Evolutionary conservation across 2,113 vertebrate genomes (phyloP).

Genomic region (Eclectus roratus): DNA sequence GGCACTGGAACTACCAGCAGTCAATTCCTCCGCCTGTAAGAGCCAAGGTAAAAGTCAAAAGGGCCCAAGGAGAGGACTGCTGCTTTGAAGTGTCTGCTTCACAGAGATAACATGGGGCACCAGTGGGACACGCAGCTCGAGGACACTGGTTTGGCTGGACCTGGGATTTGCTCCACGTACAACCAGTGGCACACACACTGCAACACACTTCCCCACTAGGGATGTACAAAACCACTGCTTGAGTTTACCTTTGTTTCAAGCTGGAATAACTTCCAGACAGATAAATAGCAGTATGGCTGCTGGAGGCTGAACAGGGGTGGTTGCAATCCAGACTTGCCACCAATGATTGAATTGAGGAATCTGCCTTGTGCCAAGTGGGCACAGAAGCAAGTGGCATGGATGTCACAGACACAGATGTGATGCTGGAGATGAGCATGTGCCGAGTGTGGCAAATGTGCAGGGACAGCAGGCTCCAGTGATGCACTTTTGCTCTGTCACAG

Average conservation of each 20-base stretch:
- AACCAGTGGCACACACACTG: rapidly evolving
- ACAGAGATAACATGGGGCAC: background rate
- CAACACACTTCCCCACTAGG: background rate
- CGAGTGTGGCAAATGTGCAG: background rate
- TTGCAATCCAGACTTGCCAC: background rate
- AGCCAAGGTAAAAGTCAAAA: background rate
- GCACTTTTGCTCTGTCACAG: background rate
- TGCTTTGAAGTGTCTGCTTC: background rate
- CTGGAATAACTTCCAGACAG: background rate
- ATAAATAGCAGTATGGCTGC: background rate
- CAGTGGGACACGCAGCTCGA: rapidly evolving
- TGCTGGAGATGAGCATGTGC: background rate
- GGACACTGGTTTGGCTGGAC: background rate
- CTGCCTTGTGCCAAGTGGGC: background rate
- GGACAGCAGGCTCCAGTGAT: rapidly evolving
- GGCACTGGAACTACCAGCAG: background rate
- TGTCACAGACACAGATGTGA: background rate
- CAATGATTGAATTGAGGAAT: background rate
- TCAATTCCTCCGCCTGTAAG: background rate
- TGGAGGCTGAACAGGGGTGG: background rate
- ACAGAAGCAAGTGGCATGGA: background rate
- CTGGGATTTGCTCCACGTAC: background rate
- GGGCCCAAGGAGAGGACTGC: background rate
- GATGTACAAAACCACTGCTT: background rate
- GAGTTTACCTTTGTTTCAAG: background rate